Evolutionary conservation across 2,888 invertebrate species (phyloP), one percentile per base, ranked within the genome.

Genomic region (Troides aeacus): DNA sequence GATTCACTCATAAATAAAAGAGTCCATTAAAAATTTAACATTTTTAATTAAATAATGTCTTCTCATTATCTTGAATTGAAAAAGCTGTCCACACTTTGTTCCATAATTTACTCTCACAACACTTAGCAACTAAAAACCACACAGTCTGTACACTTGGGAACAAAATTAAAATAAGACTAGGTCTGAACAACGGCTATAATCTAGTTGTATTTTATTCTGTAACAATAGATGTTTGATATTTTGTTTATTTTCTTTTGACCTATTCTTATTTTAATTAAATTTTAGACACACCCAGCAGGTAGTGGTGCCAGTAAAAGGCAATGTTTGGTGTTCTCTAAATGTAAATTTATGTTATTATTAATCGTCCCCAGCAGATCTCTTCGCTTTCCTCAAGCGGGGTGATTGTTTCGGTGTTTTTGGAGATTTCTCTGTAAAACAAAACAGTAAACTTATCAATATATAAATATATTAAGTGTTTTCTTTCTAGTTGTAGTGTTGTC

Each of bases 321-420:
- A 72, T 70, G 46, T 60, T 74, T 70, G 74, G 68, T 76, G 73
- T 69, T 75, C 73, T 68, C 74, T 74, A 70, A 69, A 60, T 73
- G 68, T 69, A 63, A 73, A 64, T 68, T 63, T 68, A 69, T 67
- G 64, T 70, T 71, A 69, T 69, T 72, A 60, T 76, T 95, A 95
- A 84, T 95, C 95, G 73, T 95, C 95, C 75, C 96, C 96, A 64
- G 94, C 95, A 66, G 95, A 93, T 85, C 95, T 94, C 88, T 96
- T 96, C 60, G 94, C 94, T 91, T 96, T 97, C 82, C 97, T 94
- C 87, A 95, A 93, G 80, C 95, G 95, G 66, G 97, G 96, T 74
- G 96, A 96, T 82, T 95, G 95, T 81, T 92, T 92, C 24, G 94
- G 94, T 39, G 93, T 90, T 82, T 93, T 94, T 50, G 94, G 93